Percentiles rank a stretch among this genome's conserved stretches.
Evolutionary conservation across 2,113 vertebrate genomes (phyloP).

Genomic region (Nothocercus julius): DNA sequence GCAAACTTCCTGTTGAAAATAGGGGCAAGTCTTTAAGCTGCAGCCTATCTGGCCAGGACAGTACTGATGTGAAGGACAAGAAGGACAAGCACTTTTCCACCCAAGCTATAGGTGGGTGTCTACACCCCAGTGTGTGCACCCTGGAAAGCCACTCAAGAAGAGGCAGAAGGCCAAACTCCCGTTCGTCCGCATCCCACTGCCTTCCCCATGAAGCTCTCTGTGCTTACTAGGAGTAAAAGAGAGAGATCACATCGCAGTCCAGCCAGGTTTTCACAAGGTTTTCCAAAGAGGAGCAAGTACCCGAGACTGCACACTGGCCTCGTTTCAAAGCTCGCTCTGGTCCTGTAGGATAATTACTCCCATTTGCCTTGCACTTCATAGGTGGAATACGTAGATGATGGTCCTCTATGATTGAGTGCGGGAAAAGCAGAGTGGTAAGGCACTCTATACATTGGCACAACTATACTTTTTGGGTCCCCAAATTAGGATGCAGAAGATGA

Average conservation of each 20-base stretch:
- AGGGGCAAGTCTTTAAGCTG: not conserved
- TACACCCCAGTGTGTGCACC: rapidly evolving
- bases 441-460: not conserved
- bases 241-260: not conserved
- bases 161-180: not conserved
- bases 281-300: not conserved
- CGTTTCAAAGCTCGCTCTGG: not conserved
- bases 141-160: not conserved
- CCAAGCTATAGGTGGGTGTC: not conserved
- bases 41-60: not conserved
- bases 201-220: not conserved
- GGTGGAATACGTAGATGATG: not conserved
- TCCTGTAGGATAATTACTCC: not conserved
- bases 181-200: not conserved
- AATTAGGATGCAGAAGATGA: constrained; percentile 54
- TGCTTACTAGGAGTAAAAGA: not conserved
- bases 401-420: not conserved
- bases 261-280: not conserved
- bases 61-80: not conserved
- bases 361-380: not conserved
- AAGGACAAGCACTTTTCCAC: not conserved
- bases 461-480: not conserved
- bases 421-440: not conserved
- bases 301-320: rapidly evolving
- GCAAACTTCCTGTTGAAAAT: not conserved